Conservation (phyloP, 2,888 invertebrate genomes). For the Fragum whitleyi region DNA sequence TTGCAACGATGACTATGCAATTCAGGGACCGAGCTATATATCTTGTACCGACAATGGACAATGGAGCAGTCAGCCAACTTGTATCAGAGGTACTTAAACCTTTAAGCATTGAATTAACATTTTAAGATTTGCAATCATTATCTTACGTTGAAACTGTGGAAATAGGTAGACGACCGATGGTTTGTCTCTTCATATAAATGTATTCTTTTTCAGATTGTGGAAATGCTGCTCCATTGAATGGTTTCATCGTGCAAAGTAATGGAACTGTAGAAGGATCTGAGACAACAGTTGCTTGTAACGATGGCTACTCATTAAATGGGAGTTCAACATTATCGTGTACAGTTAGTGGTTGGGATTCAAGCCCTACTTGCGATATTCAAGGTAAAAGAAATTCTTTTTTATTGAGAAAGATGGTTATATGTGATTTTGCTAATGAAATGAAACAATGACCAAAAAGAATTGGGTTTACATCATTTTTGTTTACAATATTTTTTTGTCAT, state of each 20-base stretch:
- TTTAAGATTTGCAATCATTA: no score
- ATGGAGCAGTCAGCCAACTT: conserved; percentile 26
- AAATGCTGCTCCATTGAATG: conserved; percentile 15
- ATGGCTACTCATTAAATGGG: conserved; percentile 27
- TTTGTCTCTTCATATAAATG: not conserved
- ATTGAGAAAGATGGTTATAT: no score
- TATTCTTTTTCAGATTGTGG: conserved; percentile 3
- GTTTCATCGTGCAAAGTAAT: not conserved
- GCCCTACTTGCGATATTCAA: conserved; percentile 14
- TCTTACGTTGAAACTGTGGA: no score
- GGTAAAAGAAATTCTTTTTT: not conserved
- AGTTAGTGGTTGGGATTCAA: conserved; percentile 12
- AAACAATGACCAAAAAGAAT: no score
- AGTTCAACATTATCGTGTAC: conserved; percentile 11
- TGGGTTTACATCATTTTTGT: no score
- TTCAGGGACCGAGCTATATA: not conserved
- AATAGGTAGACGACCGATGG: not conserved
- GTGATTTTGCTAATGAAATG: no score
- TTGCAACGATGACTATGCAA: conserved; percentile 18
- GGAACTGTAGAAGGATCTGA: not conserved
- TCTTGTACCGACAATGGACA: not conserved
- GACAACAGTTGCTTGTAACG: conserved; percentile 11
- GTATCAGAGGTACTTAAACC: conserved; percentile 12
- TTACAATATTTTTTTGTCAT: no score
- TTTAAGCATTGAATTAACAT: no score